Evolutionary conservation across 2,113 vertebrate genomes (phyloP).

Genomic region (Myrmecophaga tridactyla): DNA sequence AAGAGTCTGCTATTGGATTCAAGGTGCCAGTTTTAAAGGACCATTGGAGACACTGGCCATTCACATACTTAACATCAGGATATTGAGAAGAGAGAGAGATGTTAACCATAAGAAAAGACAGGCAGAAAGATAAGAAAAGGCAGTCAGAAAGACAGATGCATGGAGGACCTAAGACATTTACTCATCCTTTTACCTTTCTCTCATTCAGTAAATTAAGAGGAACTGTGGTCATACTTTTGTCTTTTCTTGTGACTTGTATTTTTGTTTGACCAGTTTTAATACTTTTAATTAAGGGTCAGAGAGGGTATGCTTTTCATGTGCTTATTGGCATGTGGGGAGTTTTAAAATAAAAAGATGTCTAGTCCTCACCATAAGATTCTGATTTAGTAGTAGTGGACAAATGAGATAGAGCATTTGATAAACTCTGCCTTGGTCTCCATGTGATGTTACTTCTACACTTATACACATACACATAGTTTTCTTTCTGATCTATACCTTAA

Average conservation of each 20-base stretch:
- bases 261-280: neutral
- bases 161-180: neutral
- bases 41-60: neutral
- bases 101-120: neutral
- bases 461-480: neutral
- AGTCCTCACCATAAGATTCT: too few species aligned
- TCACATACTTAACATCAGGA: neutral
- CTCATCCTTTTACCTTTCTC: neutral
- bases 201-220: neutral
- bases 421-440: neutral
- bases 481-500: neutral
- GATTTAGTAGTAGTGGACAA: neutral
- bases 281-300: neutral
- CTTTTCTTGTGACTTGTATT: neutral
- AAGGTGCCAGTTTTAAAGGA: neutral
- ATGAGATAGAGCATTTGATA: neutral
- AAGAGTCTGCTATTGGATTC: too few species aligned
- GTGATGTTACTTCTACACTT: neutral
- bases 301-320: neutral
- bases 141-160: neutral
- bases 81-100: neutral
- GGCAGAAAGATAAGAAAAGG: neutral
- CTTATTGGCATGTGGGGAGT: too few species aligned
- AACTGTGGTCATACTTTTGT: neutral
- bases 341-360: too few species aligned